Evolutionary conservation across 1,140 invertebrate species (phyloP).

Genomic region (Maniola jurtina): DNA sequence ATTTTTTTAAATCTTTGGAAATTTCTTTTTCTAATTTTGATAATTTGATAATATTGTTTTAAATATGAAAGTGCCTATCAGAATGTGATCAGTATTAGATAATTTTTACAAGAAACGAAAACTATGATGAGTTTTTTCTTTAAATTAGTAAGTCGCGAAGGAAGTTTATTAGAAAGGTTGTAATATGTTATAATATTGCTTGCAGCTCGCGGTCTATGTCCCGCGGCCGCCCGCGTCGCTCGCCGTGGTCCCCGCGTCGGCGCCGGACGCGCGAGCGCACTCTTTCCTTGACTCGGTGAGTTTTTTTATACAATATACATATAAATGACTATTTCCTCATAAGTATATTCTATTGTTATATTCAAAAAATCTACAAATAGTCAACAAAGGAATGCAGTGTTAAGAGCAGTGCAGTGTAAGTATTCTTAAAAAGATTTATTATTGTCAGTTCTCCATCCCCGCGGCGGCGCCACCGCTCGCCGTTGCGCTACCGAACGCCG

Average conservation of each 20-base stretch:
- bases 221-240: conserved; percentile 64
- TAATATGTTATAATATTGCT: neutral
- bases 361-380: no score
- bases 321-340: no score
- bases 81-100: no score
- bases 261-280: conserved; percentile 62
- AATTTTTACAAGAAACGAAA: no score
- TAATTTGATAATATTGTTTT: no score
- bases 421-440: neutral
- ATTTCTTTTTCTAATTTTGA: conserved; percentile 7
- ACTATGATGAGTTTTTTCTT: no score
- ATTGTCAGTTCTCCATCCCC: conserved; percentile 59
- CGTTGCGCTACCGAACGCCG: conserved; percentile 29
- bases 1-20: conserved; percentile 7
- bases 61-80: no score
- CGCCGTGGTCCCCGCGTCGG: conserved; percentile 67
- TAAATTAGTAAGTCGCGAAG: no score
- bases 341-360: no score
- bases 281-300: conserved; percentile 63
- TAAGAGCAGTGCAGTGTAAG: no score
- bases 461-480: conserved; percentile 51
- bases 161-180: no score
- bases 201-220: conserved; percentile 66
- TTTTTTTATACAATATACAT: neutral
- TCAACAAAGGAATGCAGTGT: no score